Evolutionary conservation across 2,888 invertebrate genomes (phyloP), one percentile per base, ranked within the genome.

Genomic region (Diplazon laetatorius): DNA sequence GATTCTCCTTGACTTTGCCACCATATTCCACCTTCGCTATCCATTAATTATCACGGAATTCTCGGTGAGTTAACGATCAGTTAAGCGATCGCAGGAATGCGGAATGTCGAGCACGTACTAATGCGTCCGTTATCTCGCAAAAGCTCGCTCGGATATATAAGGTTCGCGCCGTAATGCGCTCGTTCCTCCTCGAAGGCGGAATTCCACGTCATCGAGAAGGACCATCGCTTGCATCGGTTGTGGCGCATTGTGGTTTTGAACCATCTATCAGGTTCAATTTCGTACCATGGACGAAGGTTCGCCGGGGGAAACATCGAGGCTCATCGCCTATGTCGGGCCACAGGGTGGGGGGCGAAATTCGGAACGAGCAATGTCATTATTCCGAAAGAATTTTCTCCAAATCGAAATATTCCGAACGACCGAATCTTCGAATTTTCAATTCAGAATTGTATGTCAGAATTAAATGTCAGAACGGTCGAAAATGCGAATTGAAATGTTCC

Each of bases 21-120:
- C 55, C 44, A 44, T 8, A n/a, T 9, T 16, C 55, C 55, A 12
- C 14, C 80, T n/a, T 59, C 70, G 73, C 79, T 78, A n/a, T 81
- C 80, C 83, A 85, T 87, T 87, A 83, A 86, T 87, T 86, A 84
- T 81, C 81, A 73, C 55, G 63, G 74, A 63, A 82, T 69, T 65
- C 82, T 77, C n/a, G 80, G 73, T 76, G 83, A 87, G 84, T 84
- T 87, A 87, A 87, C 87, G 88, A 87, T 86, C 86, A 83, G 86
- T 87, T 87, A 87, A 88, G 85, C 85, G 82, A 87, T 86, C 84
- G 82, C 73, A 60, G 72, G 77, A 84, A 83, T 83, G 82, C 78
- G 82, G 84, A 82, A 87, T 87, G 83, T 83, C 69, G 52, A 83
- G 84, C 88, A 87, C 85, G 87, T 87, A 82, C 81, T 83, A 84